Base-by-base conservation (phyloP, 2,113 vertebrate genomes). In the Cryptotis parvus region DNA sequence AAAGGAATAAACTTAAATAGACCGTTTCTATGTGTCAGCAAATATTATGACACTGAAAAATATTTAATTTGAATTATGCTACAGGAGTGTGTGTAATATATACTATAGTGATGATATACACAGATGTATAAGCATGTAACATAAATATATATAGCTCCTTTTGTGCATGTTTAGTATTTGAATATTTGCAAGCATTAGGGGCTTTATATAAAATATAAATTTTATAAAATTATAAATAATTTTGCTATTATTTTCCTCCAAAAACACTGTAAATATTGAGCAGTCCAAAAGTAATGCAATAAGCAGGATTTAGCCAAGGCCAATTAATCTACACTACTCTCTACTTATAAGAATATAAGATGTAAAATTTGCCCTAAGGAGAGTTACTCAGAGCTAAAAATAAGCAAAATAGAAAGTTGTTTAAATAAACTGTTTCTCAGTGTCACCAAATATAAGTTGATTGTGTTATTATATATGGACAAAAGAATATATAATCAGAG, bases 1-100 rank as follows among this genome's bases (percentile, higher is more conserved):
- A 58, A 58, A 6, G 55, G 55, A 24, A 20, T 55, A n/a, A n/a
- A n/a, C n/a, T n/a, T n/a, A n/a, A n/a, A n/a, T n/a, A n/a, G n/a
- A n/a, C n/a, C n/a, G n/a, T n/a, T n/a, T n/a, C n/a, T n/a, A n/a
- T n/a, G n/a, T n/a, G n/a, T n/a, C n/a, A n/a, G n/a, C n/a, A n/a
- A n/a, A n/a, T n/a, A n/a, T n/a, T n/a, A 93, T 90, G 58, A 91
- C 16, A 90, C 85, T 78, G 31, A 84, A 94, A 92, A 39, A 91
- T 45, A 85, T 75, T 91, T 49, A n/a, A 5, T 37, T 6, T 68
- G 43, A 89, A 58, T 93, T 96, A 93, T 43, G 84, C 41, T 63
- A 15, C 26, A 65, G 65, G 29, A 94, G 96, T 70, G 52, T 66
- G 33, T 15, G 1, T 69, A 49, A 11, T 45, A 49, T 49, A 49